Evolutionary conservation across 2,797 vertebrate species (phyloP), one percentile per base, ranked within the genome.

Genomic region (Novumbra hubbsi): DNA sequence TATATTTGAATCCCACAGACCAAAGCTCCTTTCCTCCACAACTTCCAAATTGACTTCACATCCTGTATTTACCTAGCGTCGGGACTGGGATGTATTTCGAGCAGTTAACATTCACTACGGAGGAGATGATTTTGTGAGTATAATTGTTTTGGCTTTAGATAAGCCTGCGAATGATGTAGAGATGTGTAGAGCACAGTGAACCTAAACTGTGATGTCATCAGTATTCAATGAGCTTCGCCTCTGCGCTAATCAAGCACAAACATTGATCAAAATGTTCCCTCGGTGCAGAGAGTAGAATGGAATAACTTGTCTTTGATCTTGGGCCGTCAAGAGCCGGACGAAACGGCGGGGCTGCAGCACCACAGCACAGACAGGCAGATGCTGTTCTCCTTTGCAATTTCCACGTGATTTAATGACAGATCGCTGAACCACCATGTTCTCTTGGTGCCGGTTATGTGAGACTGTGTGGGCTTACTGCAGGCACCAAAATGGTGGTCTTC

Each of bases 161-260:
- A 16, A 64, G 62, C 60, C 12, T 14, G 27, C 14, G 5, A 19
- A 27, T 30, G 28, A 30, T 28, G 60, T 30, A 16, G 32, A 64
- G 14, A 16, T 64, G 62, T 30, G 16, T 64, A 64, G 62, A 64
- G 62, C 62, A 17, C 62, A 28, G 27, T 64, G 9, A 24, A 11
- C n/a, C 11, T 57, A 64, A 64, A 64, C 62, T 32, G 62, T 64
- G 62, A 64, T 32, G 16, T 64, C 28, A 16, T 64, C 62, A 16
- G 62, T 64, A 32, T 64, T 32, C 28, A 64, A 32, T 30, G 16
- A 15, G 62, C 62, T 30, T 14, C 5, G 4, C 28, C 62, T 64
- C 7, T 30, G 28, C 62, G 24, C 27, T 64, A 64, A 64, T 64
- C 15, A 64, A 64, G 62, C 62, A 30, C 27, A 16, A 32, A 28